These are phyloP conservation scores for Icerya purchasi DNA, from an alignment of 2,888 invertebrate species.

Conservation along the genomic window DNA sequence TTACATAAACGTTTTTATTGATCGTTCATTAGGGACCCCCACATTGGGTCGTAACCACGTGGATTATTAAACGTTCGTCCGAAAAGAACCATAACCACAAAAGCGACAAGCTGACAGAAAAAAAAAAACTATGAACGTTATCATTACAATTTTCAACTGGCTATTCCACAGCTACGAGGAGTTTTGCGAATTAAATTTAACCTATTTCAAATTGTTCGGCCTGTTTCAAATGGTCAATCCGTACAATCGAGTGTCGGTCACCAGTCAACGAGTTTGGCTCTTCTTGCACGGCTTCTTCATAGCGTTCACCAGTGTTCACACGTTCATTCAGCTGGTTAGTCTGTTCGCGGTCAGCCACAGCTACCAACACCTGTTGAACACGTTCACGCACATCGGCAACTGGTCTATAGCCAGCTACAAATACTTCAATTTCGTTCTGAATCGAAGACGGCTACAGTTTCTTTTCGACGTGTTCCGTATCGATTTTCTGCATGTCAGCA, in stretches of 20 bases:
- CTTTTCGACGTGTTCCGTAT: conserved; percentile 8
- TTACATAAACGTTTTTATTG: too few relatives aligned
- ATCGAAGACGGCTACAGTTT: conserved; percentile 1
- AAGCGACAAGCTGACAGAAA: too few relatives aligned
- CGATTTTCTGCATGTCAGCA: conserved; percentile 5
- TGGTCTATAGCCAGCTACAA: conserved; percentile 10
- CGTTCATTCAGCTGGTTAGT: conserved; percentile 3
- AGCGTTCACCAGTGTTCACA: conserved; percentile 9
- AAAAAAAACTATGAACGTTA: conserved; percentile 4
- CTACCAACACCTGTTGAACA: conserved; percentile 8
- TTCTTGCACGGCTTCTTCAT: conserved; percentile 8
- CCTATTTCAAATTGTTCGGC: conserved; percentile 13
- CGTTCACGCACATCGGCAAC: conserved; percentile 9
- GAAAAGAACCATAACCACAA: too few relatives aligned
- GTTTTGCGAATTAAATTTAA: conserved; percentile 11
- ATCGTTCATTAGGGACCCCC: too few relatives aligned
- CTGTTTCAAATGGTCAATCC: conserved; percentile 13
- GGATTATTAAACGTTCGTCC: too few relatives aligned
- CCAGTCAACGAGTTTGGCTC: conserved; percentile 6
- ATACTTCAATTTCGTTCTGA: conserved; percentile 5
- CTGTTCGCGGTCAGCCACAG: neutral
- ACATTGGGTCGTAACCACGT: too few relatives aligned
- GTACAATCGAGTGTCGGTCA: conserved; percentile 4
- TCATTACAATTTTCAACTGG: conserved; percentile 4
- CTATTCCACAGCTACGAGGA: conserved; percentile 12